Evolutionary conservation across 2,113 vertebrate genomes (phyloP), one percentile per base, ranked within the genome.

Genomic region (Mobula hypostoma): DNA sequence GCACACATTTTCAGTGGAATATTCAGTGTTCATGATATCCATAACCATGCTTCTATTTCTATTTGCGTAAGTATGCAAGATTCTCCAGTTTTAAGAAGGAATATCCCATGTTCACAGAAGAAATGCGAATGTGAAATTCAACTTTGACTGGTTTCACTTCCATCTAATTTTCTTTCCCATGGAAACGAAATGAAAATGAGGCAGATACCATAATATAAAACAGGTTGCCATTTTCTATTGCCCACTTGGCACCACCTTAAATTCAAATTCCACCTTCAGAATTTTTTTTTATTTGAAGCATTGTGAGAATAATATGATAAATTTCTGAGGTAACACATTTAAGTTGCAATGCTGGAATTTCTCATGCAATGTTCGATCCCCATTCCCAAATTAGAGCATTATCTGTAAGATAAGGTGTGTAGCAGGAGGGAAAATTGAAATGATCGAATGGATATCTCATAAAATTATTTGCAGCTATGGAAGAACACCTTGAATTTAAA

Each of bases 321-420:
- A 74, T 93, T 74, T 93, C 70, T 74, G 70, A 93, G 3, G 68
- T 36, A 48, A 21, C 24, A 15, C 68, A 40, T 40, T 93, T 72
- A 93, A 93, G 91, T 8, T 93, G 40, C 85, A 90, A 90, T 90
- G 85, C 29, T 66, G 29, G 61, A 63, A 90, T 90, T 90, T 90
- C 29, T 90, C 85, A 90, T 90, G 61, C 85, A 90, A 14, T 90
- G 61, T 61, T 68, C 61, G 61, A 90, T 74, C 74, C 36, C 32
- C 40, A 74, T 93, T 93, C 74, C 70, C 24, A 72, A 74, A 93
- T 8, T 5, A 93, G 24, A 93, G 36, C 7, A 48, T 76, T 29
- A 36, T 93, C 91, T 74, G 40, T 74, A 48, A 74, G 72, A 68
- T 93, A 70, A 93, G 24, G 74, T 40, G 40, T 76, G 70, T 72